Base-by-base conservation (phyloP, 30 jellyfish, hydroid and myxozoan species). In the Mastigias papua region DNA sequence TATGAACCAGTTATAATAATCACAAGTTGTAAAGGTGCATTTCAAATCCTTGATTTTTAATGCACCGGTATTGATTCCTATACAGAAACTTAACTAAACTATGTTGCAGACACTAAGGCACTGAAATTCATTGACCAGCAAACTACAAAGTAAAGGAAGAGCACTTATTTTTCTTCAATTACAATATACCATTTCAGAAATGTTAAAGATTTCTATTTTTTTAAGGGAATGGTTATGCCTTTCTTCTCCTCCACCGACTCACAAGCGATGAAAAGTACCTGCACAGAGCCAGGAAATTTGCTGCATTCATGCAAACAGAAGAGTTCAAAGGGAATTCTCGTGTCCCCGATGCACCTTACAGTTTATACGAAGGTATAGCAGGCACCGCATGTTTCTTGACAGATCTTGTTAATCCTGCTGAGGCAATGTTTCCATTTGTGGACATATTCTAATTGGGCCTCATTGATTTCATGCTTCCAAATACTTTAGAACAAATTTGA, bases 271-370 rank as follows among this genome's bases (percentile, higher is more conserved):
- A 85, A 50, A 90, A 86, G 58, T 84, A 89, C 49, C 69, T 96
- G 57, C 88, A 81, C 73, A 46, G 99, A 54, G 98, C 99, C 8
- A 93, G 99, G 51, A 97, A 96, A 48, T 96, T 96, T 68, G 99
- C 99, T 16, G 97, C 98, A 23, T 96, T 96, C 87, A 96, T 96
- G 99, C 98, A 96, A 82, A 96, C 99, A 21, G 98, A 96, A 69
- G 99, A 96, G 67, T 96, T 96, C 92, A 96, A 96, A 73, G 97
- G 97, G 21, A 91, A 86, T 75, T 96, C 99, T 13, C 97, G 99
- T 0, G 99, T 96, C 20, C 99, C 99, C 31, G 99, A 96, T 82
- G 99, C 99, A 20, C 99, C 99, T 0, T 96, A 96, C 96, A 96
- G 99, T 65, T 74, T 96, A 54, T 96, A 69, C 66, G 99, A 96